Base-by-base conservation (phyloP, 1,140 invertebrate species). In the Calliopsis andreniformis region DNA sequence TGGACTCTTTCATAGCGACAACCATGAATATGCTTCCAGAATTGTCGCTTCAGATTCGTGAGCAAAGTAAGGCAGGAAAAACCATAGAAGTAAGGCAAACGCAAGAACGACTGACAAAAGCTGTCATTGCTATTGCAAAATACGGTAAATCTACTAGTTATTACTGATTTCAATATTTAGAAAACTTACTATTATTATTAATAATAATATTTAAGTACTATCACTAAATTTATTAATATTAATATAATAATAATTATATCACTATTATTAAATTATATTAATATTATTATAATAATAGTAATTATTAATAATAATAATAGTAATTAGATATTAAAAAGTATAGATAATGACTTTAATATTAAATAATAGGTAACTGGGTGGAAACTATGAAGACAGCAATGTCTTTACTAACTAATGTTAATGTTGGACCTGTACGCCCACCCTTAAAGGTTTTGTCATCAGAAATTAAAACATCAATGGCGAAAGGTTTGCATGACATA, bases 301-400 rank as follows among this genome's bases (percentile, higher is more conserved):
- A n/a, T n/a, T n/a, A n/a, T n/a, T n/a, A n/a, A n/a, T n/a, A n/a
- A n/a, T n/a, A n/a, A n/a, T n/a, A 59, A 71, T 53, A 39, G 14
- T 70, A 10, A 32, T 23, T 49, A 39, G 18, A 63, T 63, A 35
- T 35, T 70, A 3, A 20, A 51, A 61, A 16, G 8, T 14, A 62
- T 25, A 18, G 10, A 72, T 71, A 61, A 56, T 45, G 30, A 14
- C 51, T 77, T 70, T 67, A 68, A 39, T 71, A 85, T 49, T 35
- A 64, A n/a, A 35, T 82, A 91, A 64, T 64, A 95, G 94, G 94
- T 82, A 84, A 89, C 39, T 95, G 94, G 94, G 93, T 95, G 0
- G 92, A 93, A n/a, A 93, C 94, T 45, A 95, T 95, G 94, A 96
- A 96, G 89, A 88, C 88, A 23, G 94, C 94, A 10, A 95, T 95